Conservation (phyloP, 2,113 vertebrate species). For the Mormyrus iriodes region DNA sequence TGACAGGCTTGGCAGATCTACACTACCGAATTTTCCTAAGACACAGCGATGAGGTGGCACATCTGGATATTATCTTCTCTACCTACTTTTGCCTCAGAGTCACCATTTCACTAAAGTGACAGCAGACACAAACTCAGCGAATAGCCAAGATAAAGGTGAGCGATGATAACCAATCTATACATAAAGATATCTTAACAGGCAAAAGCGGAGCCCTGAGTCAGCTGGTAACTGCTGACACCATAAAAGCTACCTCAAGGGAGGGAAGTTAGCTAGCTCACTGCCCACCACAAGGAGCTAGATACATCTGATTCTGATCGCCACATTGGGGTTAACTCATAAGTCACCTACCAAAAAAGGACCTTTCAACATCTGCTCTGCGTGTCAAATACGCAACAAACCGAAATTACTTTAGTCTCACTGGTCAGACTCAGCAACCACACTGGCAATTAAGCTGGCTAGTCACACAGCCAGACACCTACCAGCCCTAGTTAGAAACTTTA, state of each 20-base stretch:
- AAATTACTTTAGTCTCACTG: neutral
- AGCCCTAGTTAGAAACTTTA: neutral
- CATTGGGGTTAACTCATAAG: neutral
- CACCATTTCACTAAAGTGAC: neutral
- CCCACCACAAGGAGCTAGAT: neutral
- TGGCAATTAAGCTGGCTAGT: neutral
- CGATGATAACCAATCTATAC: neutral
- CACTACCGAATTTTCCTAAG: neutral
- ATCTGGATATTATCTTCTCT: slow-evolving; percentile 37
- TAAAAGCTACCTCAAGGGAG: neutral
- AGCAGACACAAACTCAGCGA: neutral
- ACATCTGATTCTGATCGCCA: neutral
- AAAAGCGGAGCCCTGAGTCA: neutral
- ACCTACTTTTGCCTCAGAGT: slow-evolving; percentile 2
- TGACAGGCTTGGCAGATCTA: neutral
- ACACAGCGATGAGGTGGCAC: slow-evolving; percentile 52
- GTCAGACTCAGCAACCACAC: neutral
- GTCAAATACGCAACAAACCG: neutral
- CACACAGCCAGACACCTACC: neutral
- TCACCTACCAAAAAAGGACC: neutral
- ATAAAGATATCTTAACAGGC: neutral
- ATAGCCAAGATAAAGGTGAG: neutral
- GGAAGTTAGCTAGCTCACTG: slow-evolving; percentile 4
- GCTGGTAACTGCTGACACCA: neutral
- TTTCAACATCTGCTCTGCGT: neutral